Conservation (phyloP, 2,113 vertebrate species). For the Rhynchopsitta pachyrhyncha region DNA sequence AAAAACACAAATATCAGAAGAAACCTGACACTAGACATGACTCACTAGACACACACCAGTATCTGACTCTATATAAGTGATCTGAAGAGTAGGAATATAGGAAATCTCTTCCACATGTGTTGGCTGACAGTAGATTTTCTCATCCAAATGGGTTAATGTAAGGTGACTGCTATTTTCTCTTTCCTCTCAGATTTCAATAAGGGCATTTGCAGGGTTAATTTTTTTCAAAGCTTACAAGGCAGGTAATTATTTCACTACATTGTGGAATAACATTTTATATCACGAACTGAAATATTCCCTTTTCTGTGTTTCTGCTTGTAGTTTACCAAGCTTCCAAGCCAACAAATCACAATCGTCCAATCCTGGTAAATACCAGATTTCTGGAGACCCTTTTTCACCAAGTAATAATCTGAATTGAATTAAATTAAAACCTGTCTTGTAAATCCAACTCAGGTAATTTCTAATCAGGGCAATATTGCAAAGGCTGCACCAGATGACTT, state of each 20-base stretch:
- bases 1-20: background rate
- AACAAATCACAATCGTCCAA: background rate
- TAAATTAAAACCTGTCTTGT: background rate
- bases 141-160: background rate
- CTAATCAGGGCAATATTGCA: background rate
- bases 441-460: background rate
- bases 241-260: background rate
- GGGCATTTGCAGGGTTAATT: background rate
- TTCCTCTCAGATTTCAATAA: background rate
- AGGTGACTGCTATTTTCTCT: no score
- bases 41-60: background rate
- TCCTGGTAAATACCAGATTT: background rate
- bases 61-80: background rate
- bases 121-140: background rate
- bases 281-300: background rate
- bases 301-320: background rate
- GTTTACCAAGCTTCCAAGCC: background rate
- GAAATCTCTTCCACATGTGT: background rate
- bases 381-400: background rate
- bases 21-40: background rate
- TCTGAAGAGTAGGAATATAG: background rate
- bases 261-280: background rate
- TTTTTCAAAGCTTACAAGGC: background rate
- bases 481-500: background rate
- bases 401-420: background rate